phyloP scores from a whole-genome alignment of 2,888 invertebrate genomes.

The Sepiola atlantica region DNA sequence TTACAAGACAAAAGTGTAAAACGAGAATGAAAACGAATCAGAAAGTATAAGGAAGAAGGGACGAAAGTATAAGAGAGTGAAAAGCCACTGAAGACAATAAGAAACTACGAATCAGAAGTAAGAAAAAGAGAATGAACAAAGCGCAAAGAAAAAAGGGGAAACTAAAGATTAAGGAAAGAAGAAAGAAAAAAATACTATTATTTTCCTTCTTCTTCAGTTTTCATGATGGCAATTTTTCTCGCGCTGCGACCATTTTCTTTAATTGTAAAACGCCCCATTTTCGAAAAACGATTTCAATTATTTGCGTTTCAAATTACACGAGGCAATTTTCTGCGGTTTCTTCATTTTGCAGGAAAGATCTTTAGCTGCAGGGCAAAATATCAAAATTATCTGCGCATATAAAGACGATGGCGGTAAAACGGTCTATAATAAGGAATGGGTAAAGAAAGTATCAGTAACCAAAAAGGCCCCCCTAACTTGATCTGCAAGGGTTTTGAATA shows the following conservation, averaged over 20 bases:
- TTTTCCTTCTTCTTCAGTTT: too few relatives aligned
- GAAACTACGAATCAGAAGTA: too few relatives aligned
- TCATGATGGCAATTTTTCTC: background rate
- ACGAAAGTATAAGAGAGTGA: too few relatives aligned
- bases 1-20: too few relatives aligned
- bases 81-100: too few relatives aligned
- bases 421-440: background rate
- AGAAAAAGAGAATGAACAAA: too few relatives aligned
- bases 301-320: background rate
- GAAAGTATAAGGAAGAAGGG: too few relatives aligned
- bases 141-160: too few relatives aligned
- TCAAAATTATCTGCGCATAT: background rate
- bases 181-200: too few relatives aligned
- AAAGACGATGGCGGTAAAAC: background rate
- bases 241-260: background rate
- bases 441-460: background rate
- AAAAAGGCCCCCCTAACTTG: background rate
- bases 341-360: conserved; percentile 10
- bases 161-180: too few relatives aligned
- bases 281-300: background rate
- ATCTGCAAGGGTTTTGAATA: background rate
- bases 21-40: too few relatives aligned
- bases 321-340: background rate
- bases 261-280: background rate
- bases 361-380: background rate